Conservation (phyloP, 2,113 vertebrate genomes). For the Lepus timidus region DNA sequence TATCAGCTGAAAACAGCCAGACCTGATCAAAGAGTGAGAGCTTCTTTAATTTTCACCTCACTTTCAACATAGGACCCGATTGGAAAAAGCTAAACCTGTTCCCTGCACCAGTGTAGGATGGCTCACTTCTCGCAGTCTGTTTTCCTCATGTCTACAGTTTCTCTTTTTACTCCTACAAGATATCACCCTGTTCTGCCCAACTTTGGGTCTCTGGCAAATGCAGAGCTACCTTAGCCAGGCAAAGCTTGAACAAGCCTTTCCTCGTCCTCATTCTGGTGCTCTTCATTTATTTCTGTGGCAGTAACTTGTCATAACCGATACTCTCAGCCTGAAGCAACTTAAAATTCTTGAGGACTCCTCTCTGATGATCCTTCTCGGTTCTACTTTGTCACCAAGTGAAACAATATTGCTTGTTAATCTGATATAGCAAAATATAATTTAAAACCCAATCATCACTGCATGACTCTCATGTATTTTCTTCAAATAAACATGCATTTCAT, state of each 20-base stretch:
- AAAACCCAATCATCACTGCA: not conserved
- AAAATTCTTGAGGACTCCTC: not conserved
- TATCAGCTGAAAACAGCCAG: not conserved
- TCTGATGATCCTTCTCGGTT: not conserved
- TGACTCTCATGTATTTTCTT: not conserved
- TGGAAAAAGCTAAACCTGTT: not conserved
- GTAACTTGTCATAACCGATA: not conserved
- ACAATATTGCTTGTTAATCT: not conserved
- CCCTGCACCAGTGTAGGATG: not conserved
- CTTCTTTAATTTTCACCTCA: not conserved
- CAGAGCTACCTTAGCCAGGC: not conserved
- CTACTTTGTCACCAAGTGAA: not conserved
- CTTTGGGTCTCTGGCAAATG: not conserved
- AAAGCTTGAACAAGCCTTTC: not conserved
- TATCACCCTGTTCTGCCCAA: not conserved
- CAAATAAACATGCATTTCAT: not conserved
- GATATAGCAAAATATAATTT: not conserved
- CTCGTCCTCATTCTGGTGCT: not conserved
- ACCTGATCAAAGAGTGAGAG: not conserved
- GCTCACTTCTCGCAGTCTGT: not conserved
- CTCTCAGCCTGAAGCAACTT: not conserved
- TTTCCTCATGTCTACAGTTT: not conserved
- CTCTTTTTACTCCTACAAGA: not conserved
- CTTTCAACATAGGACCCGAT: not conserved
- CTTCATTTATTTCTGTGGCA: not conserved